These are phyloP conservation scores for Sebastes fasciatus DNA, from an alignment of 2,113 vertebrate species.

Conservation along the genomic window DNA sequence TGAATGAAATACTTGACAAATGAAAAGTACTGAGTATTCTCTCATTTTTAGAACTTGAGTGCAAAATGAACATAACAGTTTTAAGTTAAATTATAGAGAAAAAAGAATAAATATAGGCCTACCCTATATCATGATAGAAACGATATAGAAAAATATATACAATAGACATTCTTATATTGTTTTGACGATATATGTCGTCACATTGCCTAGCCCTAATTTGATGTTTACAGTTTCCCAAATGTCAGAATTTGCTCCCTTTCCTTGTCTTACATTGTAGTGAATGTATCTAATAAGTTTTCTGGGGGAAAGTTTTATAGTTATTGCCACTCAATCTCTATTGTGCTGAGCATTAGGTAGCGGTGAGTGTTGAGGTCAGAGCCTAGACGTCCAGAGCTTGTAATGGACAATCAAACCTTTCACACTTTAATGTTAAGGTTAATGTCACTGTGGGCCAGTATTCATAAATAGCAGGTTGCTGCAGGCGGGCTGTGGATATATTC, in stretches of 20 bases:
- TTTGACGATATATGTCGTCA: no score
- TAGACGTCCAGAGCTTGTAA: not conserved
- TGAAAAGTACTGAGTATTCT: no score
- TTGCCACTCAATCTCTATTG: not conserved
- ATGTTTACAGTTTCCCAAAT: not conserved
- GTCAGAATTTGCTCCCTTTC: not conserved
- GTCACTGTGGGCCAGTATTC: conserved; percentile 50
- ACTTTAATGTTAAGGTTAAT: conserved; percentile 65
- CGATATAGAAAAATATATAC: no score
- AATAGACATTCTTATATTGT: no score
- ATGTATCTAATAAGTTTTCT: not conserved
- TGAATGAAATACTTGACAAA: no score
- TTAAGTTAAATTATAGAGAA: no score
- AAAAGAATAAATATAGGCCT: no score
- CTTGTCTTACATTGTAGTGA: not conserved
- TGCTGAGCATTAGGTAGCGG: not conserved
- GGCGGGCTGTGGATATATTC: conserved; percentile 53
- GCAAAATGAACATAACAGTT: no score
- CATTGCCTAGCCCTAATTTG: no score
- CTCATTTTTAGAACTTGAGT: no score
- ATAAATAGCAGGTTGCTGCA: conserved; percentile 55
- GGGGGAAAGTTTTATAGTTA: not conserved
- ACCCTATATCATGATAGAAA: no score
- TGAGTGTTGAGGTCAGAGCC: conserved; percentile 6
- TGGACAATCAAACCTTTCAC: conserved; percentile 50